Conservation (phyloP, 2,113 vertebrate genomes). For the Hydrolagus affinis region DNA sequence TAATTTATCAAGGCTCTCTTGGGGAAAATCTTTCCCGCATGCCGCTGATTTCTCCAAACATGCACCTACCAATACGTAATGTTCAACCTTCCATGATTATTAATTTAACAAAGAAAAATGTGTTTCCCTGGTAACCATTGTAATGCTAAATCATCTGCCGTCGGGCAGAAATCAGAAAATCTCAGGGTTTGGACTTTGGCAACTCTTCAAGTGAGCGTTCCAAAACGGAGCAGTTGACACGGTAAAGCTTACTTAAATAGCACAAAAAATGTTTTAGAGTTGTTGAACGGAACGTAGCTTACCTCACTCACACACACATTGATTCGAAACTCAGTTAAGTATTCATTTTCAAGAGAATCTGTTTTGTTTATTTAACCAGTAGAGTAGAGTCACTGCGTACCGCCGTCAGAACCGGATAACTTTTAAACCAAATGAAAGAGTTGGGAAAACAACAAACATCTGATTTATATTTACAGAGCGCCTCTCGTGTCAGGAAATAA, state of each 20-base stretch:
- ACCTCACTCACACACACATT: not conserved
- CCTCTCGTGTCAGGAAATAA: too few relatives aligned
- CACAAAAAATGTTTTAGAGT: too few relatives aligned
- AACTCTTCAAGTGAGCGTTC: not conserved
- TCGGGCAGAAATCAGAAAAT: not conserved
- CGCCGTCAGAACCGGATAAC: too few relatives aligned
- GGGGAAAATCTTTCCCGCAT: not conserved
- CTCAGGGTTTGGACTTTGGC: not conserved
- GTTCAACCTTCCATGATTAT: slow-evolving; percentile 1
- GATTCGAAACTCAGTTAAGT: not conserved
- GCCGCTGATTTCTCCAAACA: not conserved
- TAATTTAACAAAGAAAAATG: slow-evolving; percentile 7
- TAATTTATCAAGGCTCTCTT: not conserved
- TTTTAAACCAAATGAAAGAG: too few relatives aligned
- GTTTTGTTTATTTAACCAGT: not conserved
- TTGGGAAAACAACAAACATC: not conserved
- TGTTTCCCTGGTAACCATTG: not conserved
- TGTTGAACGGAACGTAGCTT: not conserved
- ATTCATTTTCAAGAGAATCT: not conserved
- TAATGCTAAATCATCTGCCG: not conserved
- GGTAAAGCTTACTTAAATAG: not conserved
- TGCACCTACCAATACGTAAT: slow-evolving; percentile 5
- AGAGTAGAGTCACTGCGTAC: not conserved
- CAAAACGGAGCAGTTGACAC: not conserved
- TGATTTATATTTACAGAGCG: too few relatives aligned